These are phyloP conservation scores for Orbicella faveolata DNA, from an alignment of 64 coral and sea anemone species.

Conservation along the genomic window DNA sequence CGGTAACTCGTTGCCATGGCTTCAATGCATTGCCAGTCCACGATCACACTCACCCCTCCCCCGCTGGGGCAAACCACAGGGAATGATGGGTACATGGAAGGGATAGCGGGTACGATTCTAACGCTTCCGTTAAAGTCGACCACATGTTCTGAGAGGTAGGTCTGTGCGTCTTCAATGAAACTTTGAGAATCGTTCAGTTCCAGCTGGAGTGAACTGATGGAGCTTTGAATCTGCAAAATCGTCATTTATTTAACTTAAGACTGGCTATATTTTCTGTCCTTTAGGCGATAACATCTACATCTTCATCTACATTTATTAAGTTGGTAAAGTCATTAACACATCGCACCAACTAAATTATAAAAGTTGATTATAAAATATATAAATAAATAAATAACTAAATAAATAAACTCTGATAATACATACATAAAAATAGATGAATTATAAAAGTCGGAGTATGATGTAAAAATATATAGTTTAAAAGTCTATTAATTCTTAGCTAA, in stretches of 20 bases:
- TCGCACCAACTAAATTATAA: no score
- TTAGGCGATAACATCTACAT: no score
- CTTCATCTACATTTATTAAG: no score
- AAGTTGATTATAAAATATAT: no score
- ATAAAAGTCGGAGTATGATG: no score
- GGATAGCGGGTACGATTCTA: conserved; percentile 16
- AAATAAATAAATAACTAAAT: no score
- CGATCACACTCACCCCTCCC: conserved; percentile 65
- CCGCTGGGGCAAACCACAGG: conserved; percentile 57
- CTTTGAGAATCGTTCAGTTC: conserved; percentile 55
- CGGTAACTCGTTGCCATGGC: conserved; percentile 78
- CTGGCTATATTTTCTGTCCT: not conserved
- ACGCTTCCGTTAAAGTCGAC: conserved; percentile 77
- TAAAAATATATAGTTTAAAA: no score
- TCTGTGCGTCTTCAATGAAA: conserved; percentile 46
- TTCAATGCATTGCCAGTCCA: conserved; percentile 54
- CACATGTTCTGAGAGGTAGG: conserved; percentile 48
- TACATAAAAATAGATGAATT: no score
- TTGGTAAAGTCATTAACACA: no score
- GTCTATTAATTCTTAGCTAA: no score
- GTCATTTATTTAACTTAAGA: no score
- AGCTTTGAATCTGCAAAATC: conserved; percentile 61
- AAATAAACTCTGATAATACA: no score
- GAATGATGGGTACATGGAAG: conserved; percentile 25
- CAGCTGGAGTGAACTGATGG: conserved; percentile 46